These are phyloP conservation scores for Sinhomidia bicolor DNA, from an alignment of 2,888 invertebrate species.

Conservation along the genomic window DNA sequence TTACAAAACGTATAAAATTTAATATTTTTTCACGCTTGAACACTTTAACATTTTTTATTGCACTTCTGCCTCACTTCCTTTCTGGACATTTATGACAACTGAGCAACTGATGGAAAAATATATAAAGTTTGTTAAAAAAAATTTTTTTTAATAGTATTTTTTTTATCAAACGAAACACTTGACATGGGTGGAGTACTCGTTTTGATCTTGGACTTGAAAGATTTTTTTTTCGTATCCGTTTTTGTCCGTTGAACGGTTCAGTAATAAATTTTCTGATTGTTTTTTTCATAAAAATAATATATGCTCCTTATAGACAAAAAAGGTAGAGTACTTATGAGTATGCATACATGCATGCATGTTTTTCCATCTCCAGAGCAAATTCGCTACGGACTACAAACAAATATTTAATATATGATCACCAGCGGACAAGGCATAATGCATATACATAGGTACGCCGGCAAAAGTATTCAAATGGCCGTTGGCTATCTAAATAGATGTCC, in stretches of 20 bases:
- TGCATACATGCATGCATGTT: too few relatives aligned
- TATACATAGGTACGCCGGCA: too few relatives aligned
- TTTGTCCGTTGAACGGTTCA: neutral
- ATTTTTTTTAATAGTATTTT: neutral
- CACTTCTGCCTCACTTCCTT: neutral
- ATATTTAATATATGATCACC: neutral
- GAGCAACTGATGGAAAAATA: too few relatives aligned
- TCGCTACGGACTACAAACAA: neutral
- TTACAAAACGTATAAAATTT: too few relatives aligned
- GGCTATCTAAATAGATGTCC: conserved; percentile 1
- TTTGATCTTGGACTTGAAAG: neutral
- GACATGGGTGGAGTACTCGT: neutral
- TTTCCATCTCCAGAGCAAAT: neutral
- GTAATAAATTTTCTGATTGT: neutral
- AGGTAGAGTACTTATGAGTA: too few relatives aligned
- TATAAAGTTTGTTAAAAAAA: too few relatives aligned
- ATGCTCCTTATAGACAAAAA: too few relatives aligned
- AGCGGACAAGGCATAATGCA: neutral
- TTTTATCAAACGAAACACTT: conserved; percentile 6
- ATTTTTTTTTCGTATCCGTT: neutral
- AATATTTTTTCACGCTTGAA: neutral
- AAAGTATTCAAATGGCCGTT: conserved; percentile 24
- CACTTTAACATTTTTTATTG: neutral
- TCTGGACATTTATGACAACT: too few relatives aligned
- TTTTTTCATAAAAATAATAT: too few relatives aligned